Evolutionary conservation across 2,113 vertebrate species (phyloP), one percentile per base, ranked within the genome.

Genomic region (Engystomops pustulosus): DNA sequence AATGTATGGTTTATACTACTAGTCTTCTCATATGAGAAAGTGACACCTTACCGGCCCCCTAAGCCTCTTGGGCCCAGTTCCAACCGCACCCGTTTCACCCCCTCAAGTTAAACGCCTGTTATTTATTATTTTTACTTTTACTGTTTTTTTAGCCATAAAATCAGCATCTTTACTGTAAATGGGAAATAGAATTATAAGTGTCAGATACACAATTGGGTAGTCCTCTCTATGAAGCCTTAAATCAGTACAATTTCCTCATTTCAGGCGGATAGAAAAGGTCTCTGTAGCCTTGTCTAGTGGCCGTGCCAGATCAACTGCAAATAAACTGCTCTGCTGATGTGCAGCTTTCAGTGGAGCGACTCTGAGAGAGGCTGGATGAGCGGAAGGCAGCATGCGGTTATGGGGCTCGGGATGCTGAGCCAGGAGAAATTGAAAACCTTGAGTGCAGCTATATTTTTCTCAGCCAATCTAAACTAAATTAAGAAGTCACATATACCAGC

Each of bases 381-480:
- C 86, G 20, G 88, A 78, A 83, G 86, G 80, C 5, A 87, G 90
- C 89, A 80, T 90, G 87, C 87, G 85, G 85, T 93, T 94, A 91
- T 89, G 85, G 89, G 90, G 87, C 79, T 90, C 89, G 90, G 93
- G 94, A 89, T 92, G 94, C 95, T 95, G 94, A 95, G 92, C 85
- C 62, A 70, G 88, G 87, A 86, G 94, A 94, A 96, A 94, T 89
- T 85, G 45, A 90, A 94, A 89, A 90, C 91, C 91, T 88, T 86
- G 90, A 93, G 91, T 92, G 89, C 90, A 86, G 78, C 87, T 90
- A 62, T 87, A 90, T 91, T 93, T 94, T 95, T 96, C 91, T 91
- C 89, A 91, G 88, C 94, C 93, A 95, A 93, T 96, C 94, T 93
- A 94, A 94, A 90, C 90, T 93, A 92, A 96, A 94, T 94, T 93